A percentile compares a stretch with the other conserved stretches of the same genome.
These are phyloP conservation scores for Argyra leucocephala DNA, from an alignment of 2,888 invertebrate genomes.

Conservation along the genomic window DNA sequence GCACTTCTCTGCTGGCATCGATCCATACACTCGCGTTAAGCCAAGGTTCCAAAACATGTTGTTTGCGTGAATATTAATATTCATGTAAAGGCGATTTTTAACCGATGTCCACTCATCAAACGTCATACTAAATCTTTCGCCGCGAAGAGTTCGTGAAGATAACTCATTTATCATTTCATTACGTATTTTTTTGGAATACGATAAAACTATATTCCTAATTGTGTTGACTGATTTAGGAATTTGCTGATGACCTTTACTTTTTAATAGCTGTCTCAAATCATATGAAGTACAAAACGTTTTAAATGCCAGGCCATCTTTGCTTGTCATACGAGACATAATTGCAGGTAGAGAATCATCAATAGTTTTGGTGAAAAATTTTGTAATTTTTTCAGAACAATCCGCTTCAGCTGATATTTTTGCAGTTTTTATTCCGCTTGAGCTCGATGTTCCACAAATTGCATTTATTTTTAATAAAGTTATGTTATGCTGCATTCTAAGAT, in stretches of 20 bases:
- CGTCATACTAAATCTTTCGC: slow-evolving; percentile 11
- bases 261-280: slow-evolving; percentile 2
- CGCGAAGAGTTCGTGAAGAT: neutral
- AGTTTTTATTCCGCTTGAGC: too few relatives aligned
- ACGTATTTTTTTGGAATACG: neutral
- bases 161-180: neutral
- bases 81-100: slow-evolving; percentile 12
- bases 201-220: slow-evolving; percentile 5
- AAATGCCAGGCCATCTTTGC: slow-evolving; percentile 10
- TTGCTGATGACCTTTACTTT: neutral
- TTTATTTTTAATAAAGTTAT: too few relatives aligned
- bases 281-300: slow-evolving; percentile 8
- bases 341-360: slow-evolving; percentile 10
- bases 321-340: slow-evolving; percentile 12
- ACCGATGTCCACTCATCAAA: slow-evolving; percentile 15
- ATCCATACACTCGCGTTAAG: slow-evolving; percentile 7
- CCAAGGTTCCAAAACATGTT: slow-evolving; percentile 14
- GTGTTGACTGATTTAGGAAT: slow-evolving; percentile 7
- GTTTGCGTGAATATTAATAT: slow-evolving; percentile 14
- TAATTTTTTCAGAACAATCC: too few relatives aligned
- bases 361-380: slow-evolving; percentile 10
- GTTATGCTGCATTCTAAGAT: too few relatives aligned
- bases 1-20: slow-evolving; percentile 14
- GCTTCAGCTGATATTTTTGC: too few relatives aligned
- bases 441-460: too few relatives aligned